Evolutionary conservation across 2,888 invertebrate genomes (phyloP), one percentile per base, ranked within the genome.

Genomic region (Rhogogaster chlorosoma): DNA sequence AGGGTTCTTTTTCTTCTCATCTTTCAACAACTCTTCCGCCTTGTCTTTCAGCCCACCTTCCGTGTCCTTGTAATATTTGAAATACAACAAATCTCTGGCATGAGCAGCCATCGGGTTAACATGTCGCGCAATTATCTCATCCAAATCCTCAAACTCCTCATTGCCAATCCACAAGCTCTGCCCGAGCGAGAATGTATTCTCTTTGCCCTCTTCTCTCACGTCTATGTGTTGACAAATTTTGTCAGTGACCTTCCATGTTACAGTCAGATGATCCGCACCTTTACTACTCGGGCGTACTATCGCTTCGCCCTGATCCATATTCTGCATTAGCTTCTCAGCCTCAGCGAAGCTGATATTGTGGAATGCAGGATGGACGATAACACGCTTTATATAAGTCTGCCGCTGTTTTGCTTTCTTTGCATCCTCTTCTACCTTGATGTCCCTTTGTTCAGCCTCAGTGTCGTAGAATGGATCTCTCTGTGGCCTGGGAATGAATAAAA

Each of bases 161-260:
- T 95, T 96, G 53, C 96, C 97, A 89, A 99, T 99, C 96, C 97
- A 97, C 15, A 99, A 94, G 92, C 95, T 95, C 90, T 96, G 96
- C 83, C 99, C 99, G 88, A 99, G 94, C 84, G 99, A 98, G 93
- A 99, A 99, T 0, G 98, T 97, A 92, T 99, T 99, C 91, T 98
- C 97, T 94, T 99, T 99, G 18, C 98, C 98, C 92, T 99, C 98
- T 93, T 99, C 99, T 77, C 97, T 95, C 0, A 99, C 97, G 92
- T 99, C 99, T 86, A 99, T 98, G 92, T 99, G 99, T 92, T 99
- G 99, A 92, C 98, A 98, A 88, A 99, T 97, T 36, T 97, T 97
- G 78, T 99, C 98, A 0, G 98, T 96, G 1, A 99, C 99, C 94
- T 99, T 99, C 99, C 99, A 99, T 0, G 99, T 99, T 1, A 99